Base-by-base conservation (phyloP, 2,113 vertebrate species). In the Malurus cyaneus region DNA sequence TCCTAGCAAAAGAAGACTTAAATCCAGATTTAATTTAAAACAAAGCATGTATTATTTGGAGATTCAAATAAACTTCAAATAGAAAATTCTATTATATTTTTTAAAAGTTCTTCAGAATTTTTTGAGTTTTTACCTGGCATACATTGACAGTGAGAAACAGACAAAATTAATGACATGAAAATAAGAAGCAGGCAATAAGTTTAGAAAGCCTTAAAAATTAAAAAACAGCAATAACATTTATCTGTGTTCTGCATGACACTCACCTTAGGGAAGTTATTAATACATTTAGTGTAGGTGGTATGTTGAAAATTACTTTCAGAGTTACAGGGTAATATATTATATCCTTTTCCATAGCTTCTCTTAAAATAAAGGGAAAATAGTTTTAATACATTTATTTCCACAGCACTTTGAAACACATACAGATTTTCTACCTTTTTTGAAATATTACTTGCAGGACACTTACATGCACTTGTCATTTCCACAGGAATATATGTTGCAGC, bases 211-310 rank as follows among this genome's bases (percentile, higher is more conserved):
- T 95, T 91, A 88, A 88, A 94, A 96, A 77, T 50, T 80, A 50
- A 87, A 82, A 82, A 89, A 42, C n/a, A 85, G 61, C 39, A 54
- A 59, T 91, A 91, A 72, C 53, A 73, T 86, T 92, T 69, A 84
- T 86, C 69, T 84, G 32, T 91, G 67, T 41, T 95, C 62, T 80
- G 47, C n/a, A 41, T 78, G 82, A n/a, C 60, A 49, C 34, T 88
- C 65, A 93, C 83, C 73, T 93, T 81, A 88, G 78, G 88, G 66
- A 93, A 94, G 76, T 66, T 95, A 95, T 81, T 97, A 94, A 95
- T 88, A 90, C 31, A 86, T 93, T 69, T 72, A 84, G 24, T 60
- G 72, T 90, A 84, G 89, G 65, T 88, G 61, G 61, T 69, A 29
- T 94, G 64, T 90, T 92, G 77, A 86, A 96, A 96, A 93, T 54